Conservation (phyloP, 1,140 invertebrate species). For the Caenorhabditis latens region DNA sequence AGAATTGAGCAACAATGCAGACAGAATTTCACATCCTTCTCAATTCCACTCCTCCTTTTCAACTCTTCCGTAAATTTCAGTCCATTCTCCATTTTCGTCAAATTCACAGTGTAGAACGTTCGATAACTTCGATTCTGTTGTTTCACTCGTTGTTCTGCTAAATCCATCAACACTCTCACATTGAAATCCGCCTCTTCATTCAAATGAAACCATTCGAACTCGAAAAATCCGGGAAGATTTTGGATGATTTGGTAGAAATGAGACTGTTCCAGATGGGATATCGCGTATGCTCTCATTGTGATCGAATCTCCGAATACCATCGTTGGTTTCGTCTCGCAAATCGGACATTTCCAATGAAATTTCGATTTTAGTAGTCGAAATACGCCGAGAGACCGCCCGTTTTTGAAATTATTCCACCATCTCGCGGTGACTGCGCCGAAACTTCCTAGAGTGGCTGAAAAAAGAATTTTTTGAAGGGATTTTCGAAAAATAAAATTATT, state of each 20-base stretch:
- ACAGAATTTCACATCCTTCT: background rate
- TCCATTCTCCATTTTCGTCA: background rate
- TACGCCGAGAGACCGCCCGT: background rate
- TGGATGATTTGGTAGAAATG: background rate
- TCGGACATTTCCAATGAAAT: background rate
- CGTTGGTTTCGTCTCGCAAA: background rate
- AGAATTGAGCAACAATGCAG: slow-evolving; percentile 2
- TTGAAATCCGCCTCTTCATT: slow-evolving; percentile 14
- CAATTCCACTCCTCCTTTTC: background rate
- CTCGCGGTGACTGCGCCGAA: background rate
- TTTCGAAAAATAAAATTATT: too few species aligned
- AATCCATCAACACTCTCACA: background rate
- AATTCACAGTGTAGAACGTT: background rate
- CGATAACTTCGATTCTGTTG: background rate
- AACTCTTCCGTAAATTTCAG: background rate
- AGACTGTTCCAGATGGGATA: background rate
- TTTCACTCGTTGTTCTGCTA: background rate
- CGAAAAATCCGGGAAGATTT: background rate
- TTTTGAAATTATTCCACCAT: slow-evolving; percentile 23
- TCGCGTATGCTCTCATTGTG: slow-evolving; percentile 21
- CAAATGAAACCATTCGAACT: slow-evolving; percentile 28
- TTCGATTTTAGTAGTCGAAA: slow-evolving; percentile 1
- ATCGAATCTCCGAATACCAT: background rate
- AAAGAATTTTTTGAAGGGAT: too few species aligned
- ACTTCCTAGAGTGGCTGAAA: background rate